These are phyloP conservation scores for Damaliscus lunatus DNA, from an alignment of 2,113 vertebrate species.

Conservation along the genomic window DNA sequence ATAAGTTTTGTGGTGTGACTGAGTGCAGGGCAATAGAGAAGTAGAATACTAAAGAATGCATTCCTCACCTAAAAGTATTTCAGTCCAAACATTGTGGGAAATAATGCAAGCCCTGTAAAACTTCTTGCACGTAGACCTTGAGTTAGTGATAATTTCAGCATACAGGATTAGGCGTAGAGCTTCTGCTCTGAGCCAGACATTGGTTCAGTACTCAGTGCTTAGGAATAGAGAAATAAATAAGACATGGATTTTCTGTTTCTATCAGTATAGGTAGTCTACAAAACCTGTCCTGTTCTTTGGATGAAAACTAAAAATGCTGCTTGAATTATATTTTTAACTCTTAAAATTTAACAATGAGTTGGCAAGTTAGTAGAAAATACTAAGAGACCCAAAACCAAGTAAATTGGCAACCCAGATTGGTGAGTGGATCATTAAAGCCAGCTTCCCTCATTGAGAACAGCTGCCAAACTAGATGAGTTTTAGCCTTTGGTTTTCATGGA, in stretches of 20 bases:
- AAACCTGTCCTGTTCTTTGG: not conserved
- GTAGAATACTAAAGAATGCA: not conserved
- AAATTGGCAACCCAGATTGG: not conserved
- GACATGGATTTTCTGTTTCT: not conserved
- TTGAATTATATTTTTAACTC: not conserved
- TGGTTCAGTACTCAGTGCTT: not conserved
- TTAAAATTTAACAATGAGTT: slow-evolving; percentile 7
- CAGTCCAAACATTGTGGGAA: not conserved
- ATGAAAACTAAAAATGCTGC: slow-evolving; percentile 17
- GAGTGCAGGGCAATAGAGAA: not conserved
- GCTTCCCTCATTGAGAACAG: not conserved
- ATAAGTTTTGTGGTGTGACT: not conserved
- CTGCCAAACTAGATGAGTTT: not conserved
- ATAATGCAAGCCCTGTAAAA: not conserved
- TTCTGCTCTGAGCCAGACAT: not conserved
- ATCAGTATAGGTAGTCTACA: not conserved
- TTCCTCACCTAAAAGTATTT: slow-evolving; percentile 6
- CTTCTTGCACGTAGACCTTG: not conserved
- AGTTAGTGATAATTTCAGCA: not conserved
- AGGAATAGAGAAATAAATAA: not conserved
- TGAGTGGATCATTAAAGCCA: not conserved
- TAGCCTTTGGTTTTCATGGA: slow-evolving; percentile 4
- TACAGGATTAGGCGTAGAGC: not conserved
- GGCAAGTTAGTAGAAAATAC: slow-evolving; percentile 12
- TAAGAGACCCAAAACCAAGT: not conserved